These are phyloP conservation scores for Darevskia nairensis DNA, from an alignment of 2,797 vertebrate species.

Conservation along the genomic window DNA sequence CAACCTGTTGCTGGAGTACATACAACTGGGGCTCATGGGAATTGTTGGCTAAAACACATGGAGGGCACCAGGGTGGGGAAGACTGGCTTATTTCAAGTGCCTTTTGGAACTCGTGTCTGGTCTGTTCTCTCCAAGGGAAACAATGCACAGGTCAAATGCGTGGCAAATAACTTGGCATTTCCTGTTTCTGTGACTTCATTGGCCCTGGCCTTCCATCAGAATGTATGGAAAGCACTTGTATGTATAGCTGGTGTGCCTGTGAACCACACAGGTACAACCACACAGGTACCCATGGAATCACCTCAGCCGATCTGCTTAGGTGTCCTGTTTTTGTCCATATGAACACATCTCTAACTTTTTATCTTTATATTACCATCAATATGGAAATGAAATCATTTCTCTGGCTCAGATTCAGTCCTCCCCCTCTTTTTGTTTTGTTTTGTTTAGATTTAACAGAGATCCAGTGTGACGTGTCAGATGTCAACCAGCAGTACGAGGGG, in stretches of 20 bases:
- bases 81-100: background rate
- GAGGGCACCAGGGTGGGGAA: background rate
- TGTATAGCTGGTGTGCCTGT: background rate
- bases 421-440: slow-evolving; percentile 42
- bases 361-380: accelerated
- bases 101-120: too few relatives aligned
- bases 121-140: background rate
- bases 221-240: background rate
- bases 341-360: accelerated
- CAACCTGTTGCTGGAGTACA: background rate
- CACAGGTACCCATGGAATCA: background rate
- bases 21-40: background rate
- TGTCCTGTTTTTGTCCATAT: background rate
- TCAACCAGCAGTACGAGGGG: slow-evolving; percentile 85
- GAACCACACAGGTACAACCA: background rate
- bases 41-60: background rate
- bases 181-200: background rate
- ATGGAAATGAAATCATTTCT: accelerated
- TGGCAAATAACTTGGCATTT: background rate
- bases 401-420: background rate
- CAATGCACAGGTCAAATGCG: too few relatives aligned
- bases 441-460: slow-evolving; percentile 93
- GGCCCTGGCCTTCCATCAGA: background rate
- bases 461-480: slow-evolving; percentile 91
- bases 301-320: background rate